Percentiles rank a stretch among this genome's conserved stretches.
phyloP scores from a whole-genome alignment of 2,888 invertebrate genomes.

The Epistrophe grossulariae region DNA sequence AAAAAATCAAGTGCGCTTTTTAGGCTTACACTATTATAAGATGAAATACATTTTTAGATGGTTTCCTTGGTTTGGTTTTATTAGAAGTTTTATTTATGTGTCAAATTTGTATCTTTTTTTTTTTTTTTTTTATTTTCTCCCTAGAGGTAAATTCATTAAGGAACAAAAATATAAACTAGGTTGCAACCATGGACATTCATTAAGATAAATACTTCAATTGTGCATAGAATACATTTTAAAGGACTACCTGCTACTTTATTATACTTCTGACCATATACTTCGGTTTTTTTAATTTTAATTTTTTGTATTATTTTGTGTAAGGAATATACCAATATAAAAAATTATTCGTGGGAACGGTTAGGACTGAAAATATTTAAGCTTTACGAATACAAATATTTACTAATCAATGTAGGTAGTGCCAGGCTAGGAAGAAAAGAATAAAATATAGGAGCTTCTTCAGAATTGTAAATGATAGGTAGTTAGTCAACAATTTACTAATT shows the following conservation, averaged over 20 bases:
- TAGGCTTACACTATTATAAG: constrained; percentile 44
- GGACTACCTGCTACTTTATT: background rate
- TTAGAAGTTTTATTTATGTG: constrained; percentile 41
- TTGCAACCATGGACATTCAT: constrained; percentile 34
- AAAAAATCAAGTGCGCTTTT: constrained; percentile 61
- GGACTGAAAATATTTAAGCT: too few relatives aligned
- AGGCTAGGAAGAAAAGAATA: too few relatives aligned
- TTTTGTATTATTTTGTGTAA: too few relatives aligned
- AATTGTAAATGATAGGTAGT: too few relatives aligned
- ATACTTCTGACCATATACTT: too few relatives aligned
- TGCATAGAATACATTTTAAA: background rate
- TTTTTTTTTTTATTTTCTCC: constrained; percentile 23
- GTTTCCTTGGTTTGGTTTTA: constrained; percentile 62
- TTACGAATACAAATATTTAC: too few relatives aligned
- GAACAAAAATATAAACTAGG: constrained; percentile 18
- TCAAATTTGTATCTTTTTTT: constrained; percentile 30
- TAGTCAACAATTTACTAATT: too few relatives aligned
- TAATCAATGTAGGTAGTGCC: too few relatives aligned
- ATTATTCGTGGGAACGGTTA: too few relatives aligned
- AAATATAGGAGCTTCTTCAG: too few relatives aligned
- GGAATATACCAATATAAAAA: too few relatives aligned
- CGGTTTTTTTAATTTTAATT: too few relatives aligned
- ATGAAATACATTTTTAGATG: constrained; percentile 67
- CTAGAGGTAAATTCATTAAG: constrained; percentile 7
- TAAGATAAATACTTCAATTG: constrained; percentile 26